A percentile compares a stretch with the other conserved stretches of the same genome.
Conservation (phyloP, 2,888 invertebrate genomes). For the Stenodera caucasica region DNA sequence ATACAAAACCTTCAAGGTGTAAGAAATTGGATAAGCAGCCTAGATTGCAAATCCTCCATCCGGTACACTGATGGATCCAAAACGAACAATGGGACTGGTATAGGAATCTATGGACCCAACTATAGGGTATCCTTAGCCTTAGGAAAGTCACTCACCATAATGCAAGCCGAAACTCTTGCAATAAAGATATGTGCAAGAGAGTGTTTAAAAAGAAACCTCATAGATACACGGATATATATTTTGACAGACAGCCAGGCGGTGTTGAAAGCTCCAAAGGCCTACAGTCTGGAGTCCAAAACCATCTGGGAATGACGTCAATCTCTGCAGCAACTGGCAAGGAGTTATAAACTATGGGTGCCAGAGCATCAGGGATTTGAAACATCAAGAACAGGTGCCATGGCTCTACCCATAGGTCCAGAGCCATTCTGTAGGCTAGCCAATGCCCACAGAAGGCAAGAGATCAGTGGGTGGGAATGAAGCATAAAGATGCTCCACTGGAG, state of each 20-base stretch:
- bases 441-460: too few species aligned
- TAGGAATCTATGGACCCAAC: not conserved
- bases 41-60: not conserved
- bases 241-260: conserved; percentile 3
- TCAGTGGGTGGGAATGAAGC: too few species aligned
- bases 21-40: not conserved
- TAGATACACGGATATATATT: not conserved
- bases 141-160: not conserved
- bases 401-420: too few species aligned
- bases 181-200: not conserved
- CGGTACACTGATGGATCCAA: conserved; percentile 10
- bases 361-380: not conserved
- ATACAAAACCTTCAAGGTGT: not conserved
- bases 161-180: conserved; percentile 1
- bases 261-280: not conserved
- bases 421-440: too few species aligned
- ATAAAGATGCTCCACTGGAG: too few species aligned
- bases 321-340: too few species aligned
- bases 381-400: too few species aligned
- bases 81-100: not conserved
- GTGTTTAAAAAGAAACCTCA: not conserved
- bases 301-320: not conserved
- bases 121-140: not conserved
- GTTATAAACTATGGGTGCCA: not conserved
- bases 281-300: not conserved